Evolutionary conservation across 2,888 invertebrate species (phyloP).

Genomic region (Ligdia adustata): DNA sequence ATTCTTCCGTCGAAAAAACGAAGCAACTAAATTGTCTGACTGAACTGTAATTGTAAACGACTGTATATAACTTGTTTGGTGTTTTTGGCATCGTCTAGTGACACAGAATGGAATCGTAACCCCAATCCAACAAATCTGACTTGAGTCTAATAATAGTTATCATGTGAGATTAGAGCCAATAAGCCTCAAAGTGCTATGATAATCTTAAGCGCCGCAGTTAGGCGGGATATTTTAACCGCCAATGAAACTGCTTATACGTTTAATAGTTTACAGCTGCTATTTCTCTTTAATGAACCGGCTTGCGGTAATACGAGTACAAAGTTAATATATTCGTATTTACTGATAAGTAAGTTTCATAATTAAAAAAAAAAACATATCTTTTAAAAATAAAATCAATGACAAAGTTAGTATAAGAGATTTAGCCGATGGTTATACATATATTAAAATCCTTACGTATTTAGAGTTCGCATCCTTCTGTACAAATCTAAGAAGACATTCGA

Average conservation of each 20-base stretch:
- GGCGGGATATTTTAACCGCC: constrained; percentile 36
- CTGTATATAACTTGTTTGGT: background rate
- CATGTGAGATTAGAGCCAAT: constrained; percentile 43
- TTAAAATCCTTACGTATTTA: too few relatives aligned
- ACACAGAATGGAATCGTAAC: constrained; percentile 15
- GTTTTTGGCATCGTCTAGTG: constrained; percentile 13
- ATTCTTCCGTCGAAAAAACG: too few relatives aligned
- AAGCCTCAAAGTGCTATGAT: constrained; percentile 36
- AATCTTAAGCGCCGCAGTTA: constrained; percentile 34
- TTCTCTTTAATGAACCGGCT: constrained; percentile 10
- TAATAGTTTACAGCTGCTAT: constrained; percentile 19
- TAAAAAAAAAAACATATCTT: too few relatives aligned
- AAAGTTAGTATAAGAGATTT: too few relatives aligned
- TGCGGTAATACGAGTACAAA: background rate
- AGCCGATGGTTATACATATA: too few relatives aligned
- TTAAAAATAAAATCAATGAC: too few relatives aligned
- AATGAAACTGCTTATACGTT: constrained; percentile 32
- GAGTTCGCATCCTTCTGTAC: constrained; percentile 35
- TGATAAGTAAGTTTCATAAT: background rate
- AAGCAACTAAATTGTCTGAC: too few relatives aligned
- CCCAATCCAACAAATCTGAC: constrained; percentile 39
- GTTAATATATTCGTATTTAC: too few relatives aligned
- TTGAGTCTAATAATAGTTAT: constrained; percentile 36
- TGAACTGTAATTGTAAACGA: background rate
- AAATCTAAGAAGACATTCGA: constrained; percentile 17